Evolutionary conservation across 1,140 invertebrate species (phyloP).

Genomic region (Eumeta japonica): DNA sequence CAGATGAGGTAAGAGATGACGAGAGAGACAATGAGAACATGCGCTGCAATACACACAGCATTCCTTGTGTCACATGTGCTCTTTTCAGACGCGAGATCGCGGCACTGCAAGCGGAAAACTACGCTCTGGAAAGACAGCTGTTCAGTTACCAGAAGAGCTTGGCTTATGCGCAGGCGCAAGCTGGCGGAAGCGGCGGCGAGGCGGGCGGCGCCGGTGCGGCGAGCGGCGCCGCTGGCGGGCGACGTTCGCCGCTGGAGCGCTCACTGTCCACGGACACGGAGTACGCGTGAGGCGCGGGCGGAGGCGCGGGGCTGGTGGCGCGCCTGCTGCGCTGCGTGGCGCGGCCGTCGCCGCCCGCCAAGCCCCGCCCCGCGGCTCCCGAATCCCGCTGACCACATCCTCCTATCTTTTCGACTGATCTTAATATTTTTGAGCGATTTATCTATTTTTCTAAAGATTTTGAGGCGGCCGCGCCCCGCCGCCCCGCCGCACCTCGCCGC

Average conservation of each 20-base stretch:
- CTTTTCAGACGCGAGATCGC: constrained; percentile 74
- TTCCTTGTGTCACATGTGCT: constrained; percentile 8
- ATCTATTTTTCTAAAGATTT: constrained; percentile 58
- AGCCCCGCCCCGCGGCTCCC: constrained; percentile 21
- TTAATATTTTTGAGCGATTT: constrained; percentile 57
- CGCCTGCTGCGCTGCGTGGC: constrained; percentile 2
- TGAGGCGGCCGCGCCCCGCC: constrained; percentile 51
- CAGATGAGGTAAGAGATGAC: constrained; percentile 86
- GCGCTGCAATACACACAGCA: constrained; percentile 45
- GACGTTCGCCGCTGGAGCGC: constrained; percentile 60
- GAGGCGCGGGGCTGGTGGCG: constrained; percentile 14
- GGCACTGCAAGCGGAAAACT: constrained; percentile 82
- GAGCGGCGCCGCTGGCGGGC: constrained; percentile 43
- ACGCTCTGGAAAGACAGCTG: constrained; percentile 79
- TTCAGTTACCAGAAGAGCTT: constrained; percentile 86
- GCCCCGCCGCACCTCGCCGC: constrained; percentile 50
- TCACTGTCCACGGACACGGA: constrained; percentile 71
- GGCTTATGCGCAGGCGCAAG: constrained; percentile 69
- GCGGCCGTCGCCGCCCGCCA: constrained; percentile 22
- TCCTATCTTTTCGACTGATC: constrained; percentile 52
- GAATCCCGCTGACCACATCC: constrained; percentile 47
- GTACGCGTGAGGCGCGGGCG: constrained; percentile 65
- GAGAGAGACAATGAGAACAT: constrained; percentile 81
- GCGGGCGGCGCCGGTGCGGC: constrained; percentile 52
- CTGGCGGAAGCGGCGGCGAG: constrained; percentile 52